Base-by-base conservation (phyloP, 2,888 invertebrate species). In the Dilophus febrilis region DNA sequence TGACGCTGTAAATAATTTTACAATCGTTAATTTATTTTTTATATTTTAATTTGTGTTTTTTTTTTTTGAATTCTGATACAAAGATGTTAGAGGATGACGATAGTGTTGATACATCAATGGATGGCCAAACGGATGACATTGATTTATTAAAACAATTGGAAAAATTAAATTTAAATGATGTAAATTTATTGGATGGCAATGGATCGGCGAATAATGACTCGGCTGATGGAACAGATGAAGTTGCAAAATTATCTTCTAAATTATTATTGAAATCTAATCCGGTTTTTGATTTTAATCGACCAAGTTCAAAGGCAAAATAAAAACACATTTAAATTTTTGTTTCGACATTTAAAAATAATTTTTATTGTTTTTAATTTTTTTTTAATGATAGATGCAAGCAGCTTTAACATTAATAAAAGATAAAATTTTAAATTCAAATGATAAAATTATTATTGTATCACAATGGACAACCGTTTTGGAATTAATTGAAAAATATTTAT, bases 391-490 rank as follows among this genome's bases (percentile, higher is more conserved):
- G 67, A 69, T 80, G 47, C 53, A 57, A n/a, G 68, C 68, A 3
- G 68, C 77, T 10, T 57, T 80, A 48, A 57, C 70, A 11, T 68
- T 68, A 4, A 53, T 80, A 0, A 52, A 68, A 41, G 59, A 72
- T 10, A 65, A 66, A 16, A 65, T 78, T 1, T 53, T 74, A 11
- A 42, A 48, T 2, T 52, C 49, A 52, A 64, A 61, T 0, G 81
- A 88, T 46, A 87, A 87, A 56, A 72, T 76, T 0, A 74, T 88
- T 6, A 71, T 97, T 5, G 88, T 97, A 1, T 94, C 92, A 0
- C 95, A 95, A 54, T 97, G 94, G 94, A 81, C 86, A 1, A 71
- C 75, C 1, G 76, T 88, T 51, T 65, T 97, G 7, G 63, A 74
- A 0, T 67, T 95, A 31, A 64, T 95, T 8, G 73, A 72, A 28